Conservation (phyloP, 2,888 invertebrate genomes). For the Drosophila quasianomalipes region DNA sequence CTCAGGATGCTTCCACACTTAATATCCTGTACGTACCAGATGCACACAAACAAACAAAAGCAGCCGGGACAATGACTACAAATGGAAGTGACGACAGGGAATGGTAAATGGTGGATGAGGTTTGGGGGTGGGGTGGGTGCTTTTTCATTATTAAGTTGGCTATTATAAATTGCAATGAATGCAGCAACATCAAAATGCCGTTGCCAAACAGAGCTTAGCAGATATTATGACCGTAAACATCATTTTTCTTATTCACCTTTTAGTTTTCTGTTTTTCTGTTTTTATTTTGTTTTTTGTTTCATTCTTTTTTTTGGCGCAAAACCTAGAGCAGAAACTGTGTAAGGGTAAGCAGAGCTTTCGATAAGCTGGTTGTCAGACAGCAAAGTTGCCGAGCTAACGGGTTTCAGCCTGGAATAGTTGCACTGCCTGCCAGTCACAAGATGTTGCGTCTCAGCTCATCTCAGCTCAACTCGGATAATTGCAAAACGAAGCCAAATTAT, state of each 20-base stretch:
- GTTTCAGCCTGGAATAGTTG: constrained; percentile 40
- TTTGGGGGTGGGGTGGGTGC: neutral
- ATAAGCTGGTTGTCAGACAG: constrained; percentile 26
- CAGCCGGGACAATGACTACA: constrained; percentile 8
- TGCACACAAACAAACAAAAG: neutral
- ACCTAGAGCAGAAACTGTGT: constrained; percentile 14
- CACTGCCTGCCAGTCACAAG: constrained; percentile 32
- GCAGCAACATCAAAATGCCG: constrained; percentile 11
- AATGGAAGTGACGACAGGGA: neutral
- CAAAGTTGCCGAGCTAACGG: constrained; percentile 15
- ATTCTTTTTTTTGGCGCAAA: neutral
- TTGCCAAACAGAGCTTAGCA: constrained; percentile 1
- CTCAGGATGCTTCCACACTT: constrained; percentile 50
- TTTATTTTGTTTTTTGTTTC: neutral
- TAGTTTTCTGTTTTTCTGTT: neutral
- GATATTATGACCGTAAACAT: constrained; percentile 22
- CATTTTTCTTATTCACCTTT: constrained; percentile 2
- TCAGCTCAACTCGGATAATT: constrained; percentile 27
- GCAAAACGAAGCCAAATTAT: constrained; percentile 9
- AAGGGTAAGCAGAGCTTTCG: constrained; percentile 18
- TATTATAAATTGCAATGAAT: constrained; percentile 17
- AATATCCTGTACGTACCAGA: constrained; percentile 46
- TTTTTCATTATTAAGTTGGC: constrained; percentile 43
- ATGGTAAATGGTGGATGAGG: neutral
- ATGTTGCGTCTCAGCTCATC: constrained; percentile 22